Evolutionary conservation across 2,888 invertebrate genomes (phyloP).

Genomic region (Andrena chrysosceles): DNA sequence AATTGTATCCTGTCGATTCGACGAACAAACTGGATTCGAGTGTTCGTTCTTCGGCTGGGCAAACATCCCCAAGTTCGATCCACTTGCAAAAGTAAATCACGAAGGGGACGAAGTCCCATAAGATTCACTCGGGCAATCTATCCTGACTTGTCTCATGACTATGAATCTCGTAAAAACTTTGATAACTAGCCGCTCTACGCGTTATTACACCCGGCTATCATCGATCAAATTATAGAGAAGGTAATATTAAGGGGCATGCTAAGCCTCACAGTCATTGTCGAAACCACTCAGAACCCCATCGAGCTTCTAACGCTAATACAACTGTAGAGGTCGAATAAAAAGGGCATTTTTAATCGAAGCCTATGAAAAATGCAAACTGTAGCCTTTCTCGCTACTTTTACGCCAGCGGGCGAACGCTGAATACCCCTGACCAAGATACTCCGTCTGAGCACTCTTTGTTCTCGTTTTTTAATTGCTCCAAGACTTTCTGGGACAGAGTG

Average conservation of each 20-base stretch:
- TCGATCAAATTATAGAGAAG: constrained; percentile 5
- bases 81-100: constrained; percentile 48
- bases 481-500: no score
- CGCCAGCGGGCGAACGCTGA: constrained; percentile 5
- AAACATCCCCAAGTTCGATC: constrained; percentile 60
- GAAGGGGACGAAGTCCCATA: constrained; percentile 16
- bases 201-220: neutral
- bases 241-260: neutral
- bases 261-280: neutral
- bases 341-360: constrained; percentile 46
- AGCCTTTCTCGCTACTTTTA: constrained; percentile 29
- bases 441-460: no score
- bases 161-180: constrained; percentile 43
- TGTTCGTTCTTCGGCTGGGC: constrained; percentile 36
- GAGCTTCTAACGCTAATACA: constrained; percentile 68
- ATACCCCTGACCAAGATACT: neutral
- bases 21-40: constrained; percentile 58
- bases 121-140: constrained; percentile 43
- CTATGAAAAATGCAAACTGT: constrained; percentile 49
- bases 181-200: neutral
- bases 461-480: no score
- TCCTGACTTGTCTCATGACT: constrained; percentile 41
- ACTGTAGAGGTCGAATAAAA: constrained; percentile 6
- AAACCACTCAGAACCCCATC: constrained; percentile 2
- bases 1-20: constrained; percentile 50